A percentile compares a stretch with the other conserved stretches of the same genome.
phyloP scores from a whole-genome alignment of 2,888 invertebrate species.

The Galeopsomyia nigrocyanea region DNA sequence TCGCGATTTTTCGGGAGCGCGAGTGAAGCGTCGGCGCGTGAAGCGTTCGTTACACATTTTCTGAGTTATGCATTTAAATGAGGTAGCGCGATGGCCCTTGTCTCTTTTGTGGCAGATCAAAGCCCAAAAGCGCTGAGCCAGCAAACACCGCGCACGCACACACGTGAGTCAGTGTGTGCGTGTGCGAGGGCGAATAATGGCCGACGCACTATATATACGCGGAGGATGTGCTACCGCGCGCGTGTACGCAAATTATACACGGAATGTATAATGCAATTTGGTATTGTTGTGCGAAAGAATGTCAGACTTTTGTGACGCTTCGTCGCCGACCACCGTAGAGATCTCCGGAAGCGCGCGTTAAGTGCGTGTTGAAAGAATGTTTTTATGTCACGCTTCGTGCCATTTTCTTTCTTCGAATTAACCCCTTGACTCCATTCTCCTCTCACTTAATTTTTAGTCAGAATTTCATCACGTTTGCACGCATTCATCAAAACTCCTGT shows the following conservation, averaged over 20 bases:
- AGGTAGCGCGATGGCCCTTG: conserved; percentile 52
- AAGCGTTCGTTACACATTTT: conserved; percentile 66
- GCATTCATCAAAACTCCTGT: too few relatives aligned
- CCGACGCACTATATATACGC: too few relatives aligned
- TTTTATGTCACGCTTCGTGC: too few relatives aligned
- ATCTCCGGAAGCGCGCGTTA: too few relatives aligned
- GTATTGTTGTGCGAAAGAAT: conserved; percentile 9
- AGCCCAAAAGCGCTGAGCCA: conserved; percentile 48
- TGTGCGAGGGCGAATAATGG: not conserved
- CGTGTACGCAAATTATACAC: conserved; percentile 11
- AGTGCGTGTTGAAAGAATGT: too few relatives aligned
- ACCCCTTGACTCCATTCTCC: conserved; percentile 40
- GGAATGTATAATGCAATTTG: conserved; percentile 31
- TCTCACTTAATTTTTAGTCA: too few relatives aligned
- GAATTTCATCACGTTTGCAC: too few relatives aligned
- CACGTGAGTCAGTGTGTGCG: not conserved
- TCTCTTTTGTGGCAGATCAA: conserved; percentile 50
- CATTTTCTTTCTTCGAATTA: too few relatives aligned
- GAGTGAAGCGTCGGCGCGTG: conserved; percentile 53
- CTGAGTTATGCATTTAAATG: conserved; percentile 67
- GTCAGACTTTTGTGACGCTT: too few relatives aligned
- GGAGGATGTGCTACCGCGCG: not conserved
- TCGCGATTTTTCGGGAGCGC: conserved; percentile 42
- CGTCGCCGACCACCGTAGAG: too few relatives aligned
- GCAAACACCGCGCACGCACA: conserved; percentile 20